Base-by-base conservation (phyloP, 2,113 vertebrate species). In the Anguilla japonica region DNA sequence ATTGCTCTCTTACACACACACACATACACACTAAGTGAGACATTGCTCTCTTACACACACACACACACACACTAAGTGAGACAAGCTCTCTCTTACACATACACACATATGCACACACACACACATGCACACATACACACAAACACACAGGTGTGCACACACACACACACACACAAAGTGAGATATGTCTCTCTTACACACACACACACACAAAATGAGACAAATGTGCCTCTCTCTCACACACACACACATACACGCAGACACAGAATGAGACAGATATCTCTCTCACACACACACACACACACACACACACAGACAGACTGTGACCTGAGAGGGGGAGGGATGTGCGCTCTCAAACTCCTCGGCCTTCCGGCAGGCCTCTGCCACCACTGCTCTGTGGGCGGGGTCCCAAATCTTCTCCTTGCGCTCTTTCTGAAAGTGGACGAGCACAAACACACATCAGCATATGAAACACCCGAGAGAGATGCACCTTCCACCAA, bases 381-480 rank as follows among this genome's bases (percentile, higher is more conserved):
- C 98, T 84, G 98, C 98, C 7, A 98, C 91, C 18, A 96, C 96
- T 81, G 97, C 93, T 91, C 98, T 96, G 90, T 99, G 98, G 87
- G 96, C 88, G 15, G 98, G 97, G 91, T 99, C 98, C 98, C 98
- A 99, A 60, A 96, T 94, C 90, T 99, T 99, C 90, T 99, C 98
- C 91, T 99, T 99, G n/a, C 97, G 95, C 89, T 99, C 98, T 93
- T 99, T 99, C 98, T 99, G 93, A 5, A 41, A 34, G 63, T 43
- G 13, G 71, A 89, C 84, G 40, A 60, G 53, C 56, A 85, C 14
- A 83, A 85, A 11, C 9, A 20, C 29, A n/a, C 15, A 71, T 9
- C 26, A 41, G 40, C 7, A 41, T 8, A 41, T 53, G 63, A 40
- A 22, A 22, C 39, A 34, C n/a, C n/a, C 11, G 18, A 75, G 18